Base-by-base conservation (phyloP, 1,140 invertebrate species). In the Leptinotarsa lineolata region DNA sequence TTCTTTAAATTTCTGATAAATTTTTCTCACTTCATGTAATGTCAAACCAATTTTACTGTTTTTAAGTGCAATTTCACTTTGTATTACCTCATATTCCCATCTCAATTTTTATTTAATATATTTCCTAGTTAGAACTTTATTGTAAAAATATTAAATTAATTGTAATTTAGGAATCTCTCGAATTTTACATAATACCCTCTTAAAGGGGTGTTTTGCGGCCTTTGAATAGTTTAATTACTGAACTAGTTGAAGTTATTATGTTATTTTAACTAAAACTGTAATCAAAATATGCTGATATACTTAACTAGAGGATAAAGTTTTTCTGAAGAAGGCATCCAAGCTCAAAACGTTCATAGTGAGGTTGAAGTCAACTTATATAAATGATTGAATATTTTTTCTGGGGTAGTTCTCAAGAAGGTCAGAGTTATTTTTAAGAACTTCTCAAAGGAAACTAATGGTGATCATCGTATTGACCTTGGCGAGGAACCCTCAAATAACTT, bases 81-180 rank as follows among this genome's bases (percentile, higher is more conserved):
- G 69, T 80, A 79, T 79, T 81, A 81, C 79, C 78, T 80, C 78
- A 81, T 78, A 54, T 68, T 78, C 78, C 77, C 75, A 80, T 79
- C 76, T 78, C 75, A 77, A 77, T 74, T 78, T 73, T 78, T 69
- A 73, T 71, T 73, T 71, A 54, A 54, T 54, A 72, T 76, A 72
- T 74, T 70, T 70, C 54, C 45, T 58, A 74, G 58, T 59, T 68
- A 48, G 69, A 64, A 24, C 18, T 74, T 46, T 76, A 72, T 70
- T 77, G 68, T 59, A 24, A 66, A 66, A 69, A 54, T 68, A 69
- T 24, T 59, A 54, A 54, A 75, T 61, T 77, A 75, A 69, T 75
- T 73, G 45, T 76, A 74, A 64, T 54, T 78, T 74, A 72, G 71
- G 74, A 77, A 77, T 79, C 68, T 73, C 78, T 79, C 70, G 72